Evolutionary conservation across 2,888 invertebrate species (phyloP).

Genomic region (Parnassius smintheus): DNA sequence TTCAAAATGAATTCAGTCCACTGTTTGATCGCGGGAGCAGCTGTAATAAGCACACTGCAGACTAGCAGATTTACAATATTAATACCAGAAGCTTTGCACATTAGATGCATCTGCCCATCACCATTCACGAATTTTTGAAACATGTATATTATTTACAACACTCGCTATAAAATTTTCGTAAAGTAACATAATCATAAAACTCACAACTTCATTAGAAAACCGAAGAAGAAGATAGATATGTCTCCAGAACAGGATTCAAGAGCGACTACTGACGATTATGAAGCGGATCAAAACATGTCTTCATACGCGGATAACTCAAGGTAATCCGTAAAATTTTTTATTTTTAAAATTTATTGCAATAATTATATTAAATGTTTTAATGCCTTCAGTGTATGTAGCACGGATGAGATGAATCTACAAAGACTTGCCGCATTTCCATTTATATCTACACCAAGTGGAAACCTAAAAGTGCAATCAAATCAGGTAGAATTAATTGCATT

Average conservation of each 20-base stretch:
- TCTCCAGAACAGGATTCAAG: slow-evolving; percentile 51
- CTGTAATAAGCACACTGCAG: no score
- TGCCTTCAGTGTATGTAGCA: slow-evolving; percentile 51
- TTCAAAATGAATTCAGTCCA: no score
- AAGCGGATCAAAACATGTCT: slow-evolving; percentile 47
- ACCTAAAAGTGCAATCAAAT: slow-evolving; percentile 85
- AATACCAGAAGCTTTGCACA: no score
- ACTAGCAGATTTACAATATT: no score
- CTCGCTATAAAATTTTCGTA: no score
- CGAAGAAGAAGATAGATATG: slow-evolving; percentile 56
- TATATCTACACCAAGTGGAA: slow-evolving; percentile 84
- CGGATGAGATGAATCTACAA: slow-evolving; percentile 46
- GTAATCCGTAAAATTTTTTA: slow-evolving; percentile 36
- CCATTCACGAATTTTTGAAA: no score
- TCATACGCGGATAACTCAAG: slow-evolving; percentile 64
- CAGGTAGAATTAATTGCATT: slow-evolving; percentile 68
- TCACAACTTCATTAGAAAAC: slow-evolving; percentile 41
- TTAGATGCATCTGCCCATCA: no score
- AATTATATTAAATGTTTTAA: background rate
- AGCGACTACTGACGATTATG: slow-evolving; percentile 49
- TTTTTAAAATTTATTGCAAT: background rate
- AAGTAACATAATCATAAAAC: background rate
- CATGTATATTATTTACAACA: no score
- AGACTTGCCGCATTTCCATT: slow-evolving; percentile 82
- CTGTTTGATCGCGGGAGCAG: no score